Evolutionary conservation across 37 sponge, comb jelly and placozoan species (phyloP), one percentile per base, ranked within the genome.

Genomic region (Chondrosia reniformis): DNA sequence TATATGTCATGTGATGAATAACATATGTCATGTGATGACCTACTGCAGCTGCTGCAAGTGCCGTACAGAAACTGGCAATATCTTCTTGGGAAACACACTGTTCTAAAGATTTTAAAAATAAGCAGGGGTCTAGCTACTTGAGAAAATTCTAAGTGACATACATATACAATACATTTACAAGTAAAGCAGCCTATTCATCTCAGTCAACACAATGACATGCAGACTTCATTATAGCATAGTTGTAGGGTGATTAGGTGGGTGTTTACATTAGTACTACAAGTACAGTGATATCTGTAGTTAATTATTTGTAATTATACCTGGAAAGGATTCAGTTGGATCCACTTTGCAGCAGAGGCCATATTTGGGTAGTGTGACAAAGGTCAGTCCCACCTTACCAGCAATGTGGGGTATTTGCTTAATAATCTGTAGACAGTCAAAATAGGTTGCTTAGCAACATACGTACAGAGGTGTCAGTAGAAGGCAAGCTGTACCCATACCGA

Each of bases 271-370:
- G n/a, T n/a, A n/a, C n/a, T n/a, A n/a, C n/a, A n/a, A n/a, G n/a
- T n/a, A n/a, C n/a, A n/a, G n/a, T n/a, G n/a, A n/a, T n/a, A n/a
- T n/a, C n/a, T n/a, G n/a, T n/a, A n/a, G n/a, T n/a, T n/a, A n/a
- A n/a, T n/a, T n/a, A n/a, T n/a, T n/a, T n/a, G n/a, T n/a, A n/a
- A n/a, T n/a, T n/a, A n/a, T 25, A 92, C 93, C 89, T 33, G 89
- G 89, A 56, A 88, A 87, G 4, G 93, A 82, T 24, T 78, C 83
- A 58, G 85, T 75, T 32, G 93, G 93, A 57, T 92, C 86, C 75
- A 92, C 87, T 41, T 63, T 81, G 67, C 87, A 88, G 46, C 85
- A 80, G 27, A 85, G 54, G 10, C 93, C 93, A 67, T 78, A 43
- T 21, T 74, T 37, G 4, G 74, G 63, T n/a, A 92, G 49, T 42